Evolutionary conservation across 2,113 vertebrate genomes (phyloP).

Genomic region (Circaetus cinerascens): DNA sequence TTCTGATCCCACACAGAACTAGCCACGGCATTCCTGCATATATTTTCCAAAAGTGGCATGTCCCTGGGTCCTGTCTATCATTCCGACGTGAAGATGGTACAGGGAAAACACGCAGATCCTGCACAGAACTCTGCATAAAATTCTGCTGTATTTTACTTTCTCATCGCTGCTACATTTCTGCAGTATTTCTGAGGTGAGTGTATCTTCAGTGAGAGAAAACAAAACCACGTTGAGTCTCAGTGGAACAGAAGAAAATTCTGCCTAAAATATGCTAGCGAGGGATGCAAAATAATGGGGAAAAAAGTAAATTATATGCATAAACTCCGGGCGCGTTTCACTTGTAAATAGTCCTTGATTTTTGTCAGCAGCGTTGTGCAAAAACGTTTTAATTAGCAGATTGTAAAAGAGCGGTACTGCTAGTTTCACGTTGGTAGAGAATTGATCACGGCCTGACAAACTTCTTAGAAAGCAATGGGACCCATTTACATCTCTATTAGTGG

Average conservation of each 20-base stretch:
- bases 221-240: neutral
- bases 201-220: neutral
- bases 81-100: neutral
- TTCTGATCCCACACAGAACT: neutral
- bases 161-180: neutral
- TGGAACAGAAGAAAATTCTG: neutral
- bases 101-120: neutral
- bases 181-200: neutral
- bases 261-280: neutral
- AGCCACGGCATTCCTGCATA: fast-evolving
- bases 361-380: neutral
- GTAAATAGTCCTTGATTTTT: neutral
- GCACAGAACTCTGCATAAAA: neutral
- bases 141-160: neutral
- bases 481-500: neutral
- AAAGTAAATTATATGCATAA: neutral
- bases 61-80: neutral
- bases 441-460: neutral
- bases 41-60: neutral
- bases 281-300: neutral
- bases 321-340: neutral
- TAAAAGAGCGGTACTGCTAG: neutral
- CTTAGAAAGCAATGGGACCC: neutral
- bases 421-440: neutral
- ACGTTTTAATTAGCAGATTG: neutral